A percentile compares a stretch with the other conserved stretches of the same genome.
phyloP scores from a whole-genome alignment of 2,113 vertebrate species.

The Heptranchias perlo region DNA sequence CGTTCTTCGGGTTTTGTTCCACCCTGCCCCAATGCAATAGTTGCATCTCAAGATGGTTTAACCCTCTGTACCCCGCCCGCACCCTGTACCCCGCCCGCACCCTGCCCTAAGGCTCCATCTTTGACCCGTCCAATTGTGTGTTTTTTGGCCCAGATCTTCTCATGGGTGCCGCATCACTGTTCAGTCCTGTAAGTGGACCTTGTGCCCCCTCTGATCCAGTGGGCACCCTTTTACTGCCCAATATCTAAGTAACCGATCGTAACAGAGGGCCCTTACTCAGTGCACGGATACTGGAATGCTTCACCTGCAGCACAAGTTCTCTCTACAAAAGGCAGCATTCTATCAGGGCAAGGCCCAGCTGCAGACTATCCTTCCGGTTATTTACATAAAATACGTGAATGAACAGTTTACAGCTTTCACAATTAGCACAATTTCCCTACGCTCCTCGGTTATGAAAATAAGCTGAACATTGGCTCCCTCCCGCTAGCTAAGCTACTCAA shows the following conservation, averaged over 20 bases:
- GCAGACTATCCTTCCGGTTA: no score
- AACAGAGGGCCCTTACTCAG: no score
- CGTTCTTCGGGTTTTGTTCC: not conserved
- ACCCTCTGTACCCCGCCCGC: not conserved
- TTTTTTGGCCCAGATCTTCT: not conserved
- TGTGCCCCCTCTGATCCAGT: no score
- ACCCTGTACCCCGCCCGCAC: no score
- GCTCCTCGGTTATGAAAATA: not conserved
- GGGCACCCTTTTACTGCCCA: no score
- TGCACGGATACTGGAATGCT: no score
- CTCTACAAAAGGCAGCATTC: no score
- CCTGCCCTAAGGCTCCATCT: not conserved
- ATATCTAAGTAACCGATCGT: no score
- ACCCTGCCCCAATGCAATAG: not conserved
- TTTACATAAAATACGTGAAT: not conserved
- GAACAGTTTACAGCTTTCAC: not conserved
- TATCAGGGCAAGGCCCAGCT: no score
- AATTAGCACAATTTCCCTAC: not conserved
- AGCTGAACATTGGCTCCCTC: not conserved
- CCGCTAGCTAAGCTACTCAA: not conserved
- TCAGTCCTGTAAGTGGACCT: no score
- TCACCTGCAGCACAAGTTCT: no score
- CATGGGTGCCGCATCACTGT: not conserved
- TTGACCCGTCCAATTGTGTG: not conserved
- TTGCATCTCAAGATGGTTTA: not conserved